These are phyloP conservation scores for Lordiphosa clarofinis DNA, from an alignment of 1,140 invertebrate species.

Conservation along the genomic window DNA sequence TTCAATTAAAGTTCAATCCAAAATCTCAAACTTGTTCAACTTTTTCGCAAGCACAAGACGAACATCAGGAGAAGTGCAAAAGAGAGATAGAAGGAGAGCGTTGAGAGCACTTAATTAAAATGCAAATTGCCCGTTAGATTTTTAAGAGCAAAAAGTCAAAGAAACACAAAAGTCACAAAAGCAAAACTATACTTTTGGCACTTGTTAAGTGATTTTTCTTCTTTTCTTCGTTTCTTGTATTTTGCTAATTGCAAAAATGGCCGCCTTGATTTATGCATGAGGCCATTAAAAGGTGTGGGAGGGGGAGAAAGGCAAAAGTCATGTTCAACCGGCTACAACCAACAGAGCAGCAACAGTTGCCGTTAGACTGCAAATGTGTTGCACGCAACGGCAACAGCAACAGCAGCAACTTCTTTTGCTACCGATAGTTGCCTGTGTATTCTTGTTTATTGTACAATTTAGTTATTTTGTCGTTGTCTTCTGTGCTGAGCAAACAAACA, in stretches of 20 bases:
- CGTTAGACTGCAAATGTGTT: slow-evolving; percentile 57
- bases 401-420: slow-evolving; percentile 32
- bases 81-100: slow-evolving; percentile 5
- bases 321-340: slow-evolving; percentile 59
- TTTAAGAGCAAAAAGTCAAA: slow-evolving; percentile 1
- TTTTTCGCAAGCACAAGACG: too few species aligned
- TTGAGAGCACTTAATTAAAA: slow-evolving; percentile 57
- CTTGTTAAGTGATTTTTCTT: slow-evolving; percentile 15
- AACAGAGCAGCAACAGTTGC: slow-evolving; percentile 71
- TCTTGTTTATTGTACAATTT: slow-evolving; percentile 72
- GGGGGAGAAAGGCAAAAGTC: slow-evolving; percentile 26
- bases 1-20: slow-evolving; percentile 51
- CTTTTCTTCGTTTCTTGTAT: slow-evolving; percentile 23
- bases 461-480: slow-evolving; percentile 68
- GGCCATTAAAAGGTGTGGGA: slow-evolving; percentile 53
- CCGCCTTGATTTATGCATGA: slow-evolving; percentile 69
- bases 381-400: slow-evolving; percentile 48
- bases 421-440: slow-evolving; percentile 3
- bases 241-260: slow-evolving; percentile 67
- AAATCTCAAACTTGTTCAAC: neutral
- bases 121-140: slow-evolving; percentile 47
- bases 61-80: slow-evolving; percentile 1
- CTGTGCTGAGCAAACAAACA: slow-evolving; percentile 41
- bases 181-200: slow-evolving; percentile 15
- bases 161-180: slow-evolving; percentile 8